Percentiles rank a stretch among this genome's conserved stretches.
phyloP scores from a whole-genome alignment of 2,888 invertebrate species.

The Neria commutata region DNA sequence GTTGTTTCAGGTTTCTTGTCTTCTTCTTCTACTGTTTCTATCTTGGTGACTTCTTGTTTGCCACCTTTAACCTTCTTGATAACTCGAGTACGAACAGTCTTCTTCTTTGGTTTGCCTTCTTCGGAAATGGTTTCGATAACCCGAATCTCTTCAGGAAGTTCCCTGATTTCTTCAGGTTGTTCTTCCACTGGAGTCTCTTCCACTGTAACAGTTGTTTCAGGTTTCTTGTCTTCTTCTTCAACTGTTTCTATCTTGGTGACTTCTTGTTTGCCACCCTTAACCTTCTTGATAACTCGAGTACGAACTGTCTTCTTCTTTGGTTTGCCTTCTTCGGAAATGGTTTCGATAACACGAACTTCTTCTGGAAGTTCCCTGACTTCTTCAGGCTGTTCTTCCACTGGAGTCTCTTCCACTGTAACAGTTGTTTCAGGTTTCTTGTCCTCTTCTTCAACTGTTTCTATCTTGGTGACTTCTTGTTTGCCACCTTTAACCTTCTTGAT shows the following conservation, averaged over 20 bases:
- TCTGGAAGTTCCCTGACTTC: conserved; percentile 31
- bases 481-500: conserved; percentile 32
- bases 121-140: conserved; percentile 28
- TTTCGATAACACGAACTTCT: conserved; percentile 30
- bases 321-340: conserved; percentile 30
- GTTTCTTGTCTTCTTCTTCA: conserved; percentile 30
- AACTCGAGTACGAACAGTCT: conserved; percentile 17
- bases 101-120: conserved; percentile 26
- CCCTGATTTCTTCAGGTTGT: conserved; percentile 18
- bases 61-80: conserved; percentile 21
- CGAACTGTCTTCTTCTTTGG: conserved; percentile 34
- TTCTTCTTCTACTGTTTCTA: conserved; percentile 19
- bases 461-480: conserved; percentile 33
- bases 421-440: conserved; percentile 26
- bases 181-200: conserved; percentile 26
- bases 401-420: conserved; percentile 27
- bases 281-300: conserved; percentile 34
- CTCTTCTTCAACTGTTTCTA: conserved; percentile 28
- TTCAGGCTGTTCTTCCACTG: conserved; percentile 20
- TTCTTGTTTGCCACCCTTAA: conserved; percentile 34
- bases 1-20: conserved; percentile 17
- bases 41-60: conserved; percentile 21
- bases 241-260: conserved; percentile 35
- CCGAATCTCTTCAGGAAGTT: conserved; percentile 31
- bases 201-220: conserved; percentile 30